These are phyloP conservation scores for Aporophyla nigra DNA, from an alignment of 2,888 invertebrate genomes.

Conservation along the genomic window DNA sequence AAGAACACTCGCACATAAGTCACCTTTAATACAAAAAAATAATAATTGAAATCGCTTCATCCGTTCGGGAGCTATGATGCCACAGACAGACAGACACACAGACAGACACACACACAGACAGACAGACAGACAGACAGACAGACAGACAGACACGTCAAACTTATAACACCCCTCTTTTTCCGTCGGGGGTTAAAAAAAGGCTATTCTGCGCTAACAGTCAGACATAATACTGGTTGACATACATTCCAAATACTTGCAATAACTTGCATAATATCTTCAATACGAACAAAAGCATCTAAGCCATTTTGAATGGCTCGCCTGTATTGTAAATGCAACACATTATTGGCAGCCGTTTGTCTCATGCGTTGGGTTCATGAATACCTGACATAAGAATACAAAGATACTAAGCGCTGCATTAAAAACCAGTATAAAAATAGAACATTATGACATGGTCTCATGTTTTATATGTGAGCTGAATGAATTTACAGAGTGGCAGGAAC, in stretches of 20 bases:
- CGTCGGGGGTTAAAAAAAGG: no score
- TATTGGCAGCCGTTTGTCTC: slow-evolving; percentile 47
- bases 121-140: no score
- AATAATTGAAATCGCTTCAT: no score
- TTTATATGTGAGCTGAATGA: slow-evolving; percentile 25
- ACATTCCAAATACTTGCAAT: slow-evolving; percentile 46
- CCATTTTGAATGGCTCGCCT: slow-evolving; percentile 21
- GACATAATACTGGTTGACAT: slow-evolving; percentile 7
- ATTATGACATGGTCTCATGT: slow-evolving; percentile 38
- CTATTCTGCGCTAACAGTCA: background rate
- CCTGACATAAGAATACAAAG: slow-evolving; percentile 50
- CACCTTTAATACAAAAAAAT: no score
- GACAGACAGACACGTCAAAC: no score
- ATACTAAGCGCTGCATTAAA: slow-evolving; percentile 24
- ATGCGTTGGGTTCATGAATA: slow-evolving; percentile 36
- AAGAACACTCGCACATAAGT: no score
- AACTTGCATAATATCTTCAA: slow-evolving; percentile 42
- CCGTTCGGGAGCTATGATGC: no score
- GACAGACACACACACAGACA: no score
- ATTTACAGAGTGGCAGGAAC: background rate
- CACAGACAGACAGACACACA: no score
- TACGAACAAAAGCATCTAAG: slow-evolving; percentile 41
- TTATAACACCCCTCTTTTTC: no score
- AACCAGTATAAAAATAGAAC: slow-evolving; percentile 26
- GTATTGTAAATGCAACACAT: slow-evolving; percentile 52